Conservation (phyloP, 2,113 vertebrate species). For the Colius striatus region DNA sequence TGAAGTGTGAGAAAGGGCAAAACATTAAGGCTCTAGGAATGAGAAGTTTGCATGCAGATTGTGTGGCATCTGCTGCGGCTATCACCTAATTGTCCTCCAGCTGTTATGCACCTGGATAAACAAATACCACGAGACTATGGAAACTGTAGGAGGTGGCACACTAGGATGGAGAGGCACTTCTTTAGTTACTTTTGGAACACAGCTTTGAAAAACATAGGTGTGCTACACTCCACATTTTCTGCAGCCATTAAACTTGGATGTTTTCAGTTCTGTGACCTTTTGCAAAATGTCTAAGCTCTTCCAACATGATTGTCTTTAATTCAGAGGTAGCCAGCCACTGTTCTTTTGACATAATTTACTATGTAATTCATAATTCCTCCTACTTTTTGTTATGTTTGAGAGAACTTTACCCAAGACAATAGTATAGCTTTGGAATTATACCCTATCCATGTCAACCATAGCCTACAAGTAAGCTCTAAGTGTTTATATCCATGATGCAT, state of each 20-base stretch:
- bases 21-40: background rate
- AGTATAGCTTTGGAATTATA: background rate
- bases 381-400: background rate
- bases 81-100: background rate
- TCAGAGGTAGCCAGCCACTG: background rate
- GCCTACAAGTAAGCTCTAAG: background rate
- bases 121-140: background rate
- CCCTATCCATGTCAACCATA: background rate
- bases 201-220: background rate
- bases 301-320: accelerated
- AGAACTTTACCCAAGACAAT: background rate
- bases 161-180: background rate
- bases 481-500: background rate
- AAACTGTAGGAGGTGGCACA: background rate
- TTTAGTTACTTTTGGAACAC: background rate
- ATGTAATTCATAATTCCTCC: background rate
- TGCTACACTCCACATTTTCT: background rate
- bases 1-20: background rate
- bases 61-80: background rate
- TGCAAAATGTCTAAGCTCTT: background rate
- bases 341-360: background rate
- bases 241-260: background rate
- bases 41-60: slow-evolving; percentile 13
- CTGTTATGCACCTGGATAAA: background rate
- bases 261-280: background rate